Base-by-base conservation (phyloP, 2,888 invertebrate genomes). In the Synanthedon formicaeformis region DNA sequence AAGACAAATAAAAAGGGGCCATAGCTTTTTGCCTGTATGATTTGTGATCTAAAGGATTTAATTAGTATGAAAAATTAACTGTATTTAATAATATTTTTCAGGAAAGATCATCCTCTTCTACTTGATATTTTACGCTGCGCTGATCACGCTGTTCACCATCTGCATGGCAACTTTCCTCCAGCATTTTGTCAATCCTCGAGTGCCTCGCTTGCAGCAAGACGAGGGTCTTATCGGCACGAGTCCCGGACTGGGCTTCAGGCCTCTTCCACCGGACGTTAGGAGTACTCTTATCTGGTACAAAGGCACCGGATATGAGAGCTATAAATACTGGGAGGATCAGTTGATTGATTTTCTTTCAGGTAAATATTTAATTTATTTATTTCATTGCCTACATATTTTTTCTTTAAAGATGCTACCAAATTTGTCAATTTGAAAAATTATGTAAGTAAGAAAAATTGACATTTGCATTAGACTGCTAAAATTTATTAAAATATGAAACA, bases 201-300 rank as follows among this genome's bases (percentile, higher is more conserved):
- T 93, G 67, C 98, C 98, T 1, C 93, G 94, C 61, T 94, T 96
- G 91, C 94, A 93, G 73, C 90, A 95, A 60, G 92, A 94, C 41
- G 85, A 91, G 58, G 95, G 96, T 11, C 88, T 97, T 53, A 97
- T 98, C 62, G 97, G 98, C 62, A 93, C 93, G 60, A 98, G 97
- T 87, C 99, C 99, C 55, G 98, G 98, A 55, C 88, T 99, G 54
- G 98, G 98, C 53, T 99, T 97, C 84, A 90, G 98, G 62, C 99
- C 99, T 6, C 91, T 96, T 88, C 96, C 98, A 13, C 91, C 92
- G 4, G 96, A 97, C 73, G 94, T 96, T 8, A 93, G 97, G 66
- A 97, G 97, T 73, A 97, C 98, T 8, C 90, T 99, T 56, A 97
- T 99, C 69, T 96, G 96, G 93, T 98, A 97, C 83, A 94, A 94